Conservation (phyloP, 2,797 vertebrate genomes). For the Phoeniculus purpureus region DNA sequence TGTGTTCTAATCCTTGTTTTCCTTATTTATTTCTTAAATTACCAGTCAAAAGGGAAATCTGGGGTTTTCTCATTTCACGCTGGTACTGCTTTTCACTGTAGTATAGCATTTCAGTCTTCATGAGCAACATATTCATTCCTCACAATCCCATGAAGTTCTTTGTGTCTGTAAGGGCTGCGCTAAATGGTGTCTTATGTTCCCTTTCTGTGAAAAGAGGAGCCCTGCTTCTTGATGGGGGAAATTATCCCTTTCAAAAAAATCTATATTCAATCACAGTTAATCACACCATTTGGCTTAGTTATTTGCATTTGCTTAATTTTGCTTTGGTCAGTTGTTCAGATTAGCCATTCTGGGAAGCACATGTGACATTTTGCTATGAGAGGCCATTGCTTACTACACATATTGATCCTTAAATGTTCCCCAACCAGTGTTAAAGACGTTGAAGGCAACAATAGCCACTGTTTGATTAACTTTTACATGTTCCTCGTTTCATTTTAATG, state of each 20-base stretch:
- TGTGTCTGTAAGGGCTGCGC: not conserved
- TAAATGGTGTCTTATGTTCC: not conserved
- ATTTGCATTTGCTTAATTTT: constrained; percentile 63
- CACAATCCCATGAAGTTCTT: not conserved
- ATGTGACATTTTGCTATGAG: constrained; percentile 71
- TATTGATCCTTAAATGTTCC: constrained; percentile 69
- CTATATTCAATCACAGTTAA: not conserved
- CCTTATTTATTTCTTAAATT: constrained; percentile 54
- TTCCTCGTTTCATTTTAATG: constrained; percentile 64
- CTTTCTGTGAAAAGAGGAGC: not conserved
- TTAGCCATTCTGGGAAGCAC: constrained; percentile 56
- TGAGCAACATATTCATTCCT: not conserved
- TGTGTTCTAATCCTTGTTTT: constrained; percentile 54
- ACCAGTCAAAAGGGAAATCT: constrained; percentile 48
- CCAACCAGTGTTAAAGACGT: constrained; percentile 66
- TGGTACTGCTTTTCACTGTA: not conserved
- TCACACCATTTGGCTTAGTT: constrained; percentile 27
- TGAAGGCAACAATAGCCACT: constrained; percentile 61
- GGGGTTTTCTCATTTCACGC: not conserved
- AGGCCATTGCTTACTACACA: constrained; percentile 64
- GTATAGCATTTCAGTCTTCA: not conserved
- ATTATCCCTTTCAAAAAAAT: not conserved
- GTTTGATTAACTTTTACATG: constrained; percentile 68
- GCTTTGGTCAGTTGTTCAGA: constrained; percentile 55
- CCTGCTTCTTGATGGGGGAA: not conserved